Base-by-base conservation (phyloP, 2,113 vertebrate genomes). In the Oreotrochilus melanogaster region DNA sequence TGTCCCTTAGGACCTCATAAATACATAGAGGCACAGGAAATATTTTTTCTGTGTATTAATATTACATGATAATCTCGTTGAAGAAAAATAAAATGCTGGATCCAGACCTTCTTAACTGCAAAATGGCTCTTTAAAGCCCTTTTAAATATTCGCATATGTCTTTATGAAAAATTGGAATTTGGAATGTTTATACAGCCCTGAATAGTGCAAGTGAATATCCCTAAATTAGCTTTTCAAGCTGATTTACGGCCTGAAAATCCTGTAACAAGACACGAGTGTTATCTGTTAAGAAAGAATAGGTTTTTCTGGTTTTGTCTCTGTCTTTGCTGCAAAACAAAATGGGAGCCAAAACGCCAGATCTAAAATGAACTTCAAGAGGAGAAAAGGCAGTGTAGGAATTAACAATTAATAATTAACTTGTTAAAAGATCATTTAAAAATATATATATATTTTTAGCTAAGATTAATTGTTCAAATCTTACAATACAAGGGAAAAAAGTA, bases 121-220 rank as follows among this genome's bases (percentile, higher is more conserved):
- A 96, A 97, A 97, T 90, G 93, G 95, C 69, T 93, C 89, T 94
- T 94, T 78, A 94, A 96, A 56, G 71, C 95, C 78, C 69, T 50
- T 96, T 89, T 96, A 97, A 97, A 97, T 86, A 84, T 86, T 97
- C 89, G 23, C 97, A 96, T 98, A 93, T 96, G 97, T 97, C 96
- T 96, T 65, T 82, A 91, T 95, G 97, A 98, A 96, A 96, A 97
- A 97, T 90, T 93, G 94, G 95, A 81, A 93, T 97, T 95, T 64
- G 78, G 91, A 93, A 83, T 97, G 95, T 97, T 98, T 98, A 90
- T 93, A 92, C 70, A 95, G 85, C 89, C 86, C 81, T 85, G 96
- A 95, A 96, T 84, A 88, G 89, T 90, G 88, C 78, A 81, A 96
- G 92, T 57, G 94, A 94, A 95, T 90, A 74, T 96, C 92, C 94